A percentile compares a stretch with the other conserved stretches of the same genome.
phyloP scores from a whole-genome alignment of 2,797 vertebrate species.

The Sebastes vulpes region DNA sequence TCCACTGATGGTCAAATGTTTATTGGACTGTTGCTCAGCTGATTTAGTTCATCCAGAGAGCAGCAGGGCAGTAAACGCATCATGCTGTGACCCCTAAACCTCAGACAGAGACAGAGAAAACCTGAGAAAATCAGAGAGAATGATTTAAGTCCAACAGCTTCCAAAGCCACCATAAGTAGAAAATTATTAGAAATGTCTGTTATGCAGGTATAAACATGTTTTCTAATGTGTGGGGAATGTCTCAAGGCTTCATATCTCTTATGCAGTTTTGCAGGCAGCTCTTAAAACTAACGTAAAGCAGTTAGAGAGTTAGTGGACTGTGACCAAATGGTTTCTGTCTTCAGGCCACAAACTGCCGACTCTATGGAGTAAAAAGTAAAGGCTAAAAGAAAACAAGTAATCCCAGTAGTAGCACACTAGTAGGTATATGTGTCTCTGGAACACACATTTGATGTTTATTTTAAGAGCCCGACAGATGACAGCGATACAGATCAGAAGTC shows the following conservation, averaged over 20 bases:
- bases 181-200: background rate
- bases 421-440: background rate
- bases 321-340: background rate
- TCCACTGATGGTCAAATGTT: conserved; percentile 24
- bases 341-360: background rate
- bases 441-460: background rate
- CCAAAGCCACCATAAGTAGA: background rate
- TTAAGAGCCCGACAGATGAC: conserved; percentile 28
- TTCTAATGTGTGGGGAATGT: background rate
- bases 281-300: background rate
- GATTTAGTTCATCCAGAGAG: conserved; percentile 25
- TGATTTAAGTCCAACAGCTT: background rate
- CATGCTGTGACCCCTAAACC: conserved; percentile 21
- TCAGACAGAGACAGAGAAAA: background rate
- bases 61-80: conserved; percentile 19
- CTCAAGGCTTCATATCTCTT: background rate
- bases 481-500: background rate
- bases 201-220: background rate
- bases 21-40: conserved; percentile 24
- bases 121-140: background rate
- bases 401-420: background rate
- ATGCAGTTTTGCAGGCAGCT: background rate
- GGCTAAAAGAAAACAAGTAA: background rate
- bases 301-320: background rate
- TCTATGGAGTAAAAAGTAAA: background rate